Evolutionary conservation across 2,888 invertebrate species (phyloP).

Genomic region (Spodoptera littoralis): DNA sequence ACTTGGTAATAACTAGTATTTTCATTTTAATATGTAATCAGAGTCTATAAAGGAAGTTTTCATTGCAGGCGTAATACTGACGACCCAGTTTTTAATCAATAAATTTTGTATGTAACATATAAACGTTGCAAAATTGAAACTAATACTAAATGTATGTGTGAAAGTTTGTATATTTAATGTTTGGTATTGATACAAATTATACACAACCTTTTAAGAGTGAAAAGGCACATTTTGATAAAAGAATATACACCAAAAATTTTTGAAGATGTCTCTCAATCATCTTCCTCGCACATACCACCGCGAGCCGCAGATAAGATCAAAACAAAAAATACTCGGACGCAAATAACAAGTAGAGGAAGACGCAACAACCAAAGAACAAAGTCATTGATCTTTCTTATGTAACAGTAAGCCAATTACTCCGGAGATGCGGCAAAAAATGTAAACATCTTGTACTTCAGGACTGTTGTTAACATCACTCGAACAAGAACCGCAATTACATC

Average conservation of each 20-base stretch:
- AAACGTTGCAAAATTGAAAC: too few relatives aligned
- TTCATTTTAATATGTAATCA: conserved; percentile 21
- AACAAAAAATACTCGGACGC: conserved; percentile 23
- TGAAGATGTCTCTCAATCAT: too few relatives aligned
- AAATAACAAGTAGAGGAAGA: conserved; percentile 15
- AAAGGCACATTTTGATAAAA: too few relatives aligned
- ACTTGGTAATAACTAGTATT: conserved; percentile 4
- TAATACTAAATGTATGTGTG: too few relatives aligned
- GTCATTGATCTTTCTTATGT: conserved; percentile 66
- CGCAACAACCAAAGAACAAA: conserved; percentile 27
- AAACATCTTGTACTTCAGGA: conserved; percentile 62
- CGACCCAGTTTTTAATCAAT: neutral
- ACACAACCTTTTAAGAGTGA: too few relatives aligned
- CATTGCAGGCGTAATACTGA: conserved; percentile 3
- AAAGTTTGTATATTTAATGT: too few relatives aligned
- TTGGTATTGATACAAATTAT: too few relatives aligned
- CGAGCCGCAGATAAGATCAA: conserved; percentile 1
- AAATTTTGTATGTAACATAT: too few relatives aligned
- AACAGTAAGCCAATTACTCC: conserved; percentile 55
- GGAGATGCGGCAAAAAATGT: conserved; percentile 70
- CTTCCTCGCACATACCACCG: neutral
- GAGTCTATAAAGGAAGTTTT: conserved; percentile 25
- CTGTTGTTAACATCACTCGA: conserved; percentile 3
- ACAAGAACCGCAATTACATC: too few relatives aligned
- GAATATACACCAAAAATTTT: too few relatives aligned